Percentiles rank a stretch among this genome's conserved stretches.
These are phyloP conservation scores for Cathartes aura DNA, from an alignment of 2,113 vertebrate genomes.

Conservation along the genomic window DNA sequence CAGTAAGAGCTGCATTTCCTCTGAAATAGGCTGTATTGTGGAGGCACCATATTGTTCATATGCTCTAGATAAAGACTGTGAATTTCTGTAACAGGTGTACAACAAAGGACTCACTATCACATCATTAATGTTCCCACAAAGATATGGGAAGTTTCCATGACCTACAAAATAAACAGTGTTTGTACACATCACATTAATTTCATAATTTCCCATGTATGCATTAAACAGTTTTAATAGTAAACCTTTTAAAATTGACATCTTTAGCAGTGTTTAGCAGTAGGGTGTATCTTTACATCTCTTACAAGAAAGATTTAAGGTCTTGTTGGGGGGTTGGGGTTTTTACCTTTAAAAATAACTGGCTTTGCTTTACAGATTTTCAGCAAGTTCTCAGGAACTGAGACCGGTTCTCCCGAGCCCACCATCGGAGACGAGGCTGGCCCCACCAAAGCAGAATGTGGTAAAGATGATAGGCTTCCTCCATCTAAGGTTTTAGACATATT, in stretches of 20 bases:
- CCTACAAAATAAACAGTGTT: conserved; percentile 73
- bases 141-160: conserved; percentile 91
- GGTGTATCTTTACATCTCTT: neutral
- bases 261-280: neutral
- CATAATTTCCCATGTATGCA: neutral
- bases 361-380: conserved; percentile 91
- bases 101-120: conserved; percentile 90
- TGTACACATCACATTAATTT: neutral
- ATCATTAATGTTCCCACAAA: conserved; percentile 90
- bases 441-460: conserved; percentile 76
- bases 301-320: neutral
- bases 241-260: neutral
- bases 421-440: conserved; percentile 70
- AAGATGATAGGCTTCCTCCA: conserved; percentile 59
- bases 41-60: conserved; percentile 89
- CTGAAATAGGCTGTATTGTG: conserved; percentile 88
- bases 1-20: conserved; percentile 96
- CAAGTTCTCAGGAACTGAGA: conserved; percentile 91
- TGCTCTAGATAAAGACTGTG: conserved; percentile 88
- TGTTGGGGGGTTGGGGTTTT: neutral
- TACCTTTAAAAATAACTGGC: conserved; percentile 96
- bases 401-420: conserved; percentile 79
- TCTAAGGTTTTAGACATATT: conserved; percentile 71
- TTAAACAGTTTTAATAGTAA: neutral
- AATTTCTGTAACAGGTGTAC: conserved; percentile 91